Percentiles rank a stretch among this genome's conserved stretches.
These are phyloP conservation scores for Girardia tigrina DNA, from an alignment of 2,888 invertebrate genomes.

Conservation along the genomic window DNA sequence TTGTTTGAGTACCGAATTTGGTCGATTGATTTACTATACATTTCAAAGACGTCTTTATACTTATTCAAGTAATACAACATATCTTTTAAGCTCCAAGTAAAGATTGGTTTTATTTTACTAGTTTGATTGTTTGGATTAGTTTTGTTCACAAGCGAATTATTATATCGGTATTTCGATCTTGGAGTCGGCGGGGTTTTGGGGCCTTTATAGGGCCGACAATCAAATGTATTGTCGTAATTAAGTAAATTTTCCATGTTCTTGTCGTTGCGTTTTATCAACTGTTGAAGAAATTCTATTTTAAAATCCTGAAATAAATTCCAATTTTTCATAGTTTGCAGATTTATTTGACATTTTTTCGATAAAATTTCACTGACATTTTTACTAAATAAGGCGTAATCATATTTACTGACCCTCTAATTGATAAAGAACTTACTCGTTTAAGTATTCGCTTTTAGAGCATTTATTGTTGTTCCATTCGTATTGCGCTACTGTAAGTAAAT, in stretches of 20 bases:
- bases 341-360: neutral
- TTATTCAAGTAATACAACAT: neutral
- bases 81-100: neutral
- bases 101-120: neutral
- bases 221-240: neutral
- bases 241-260: neutral
- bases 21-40: neutral
- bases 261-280: neutral
- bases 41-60: neutral
- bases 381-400: no score
- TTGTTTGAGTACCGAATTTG: no score
- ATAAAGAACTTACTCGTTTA: neutral
- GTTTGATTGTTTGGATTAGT: neutral
- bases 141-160: neutral
- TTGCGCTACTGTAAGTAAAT: neutral
- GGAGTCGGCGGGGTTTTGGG: neutral
- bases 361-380: neutral
- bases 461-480: neutral
- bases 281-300: neutral
- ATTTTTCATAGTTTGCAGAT: neutral
- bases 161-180: neutral
- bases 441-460: neutral
- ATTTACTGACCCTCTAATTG: no score
- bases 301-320: neutral
- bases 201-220: slow-evolving; percentile 7